These are phyloP conservation scores for Todus mexicanus DNA, from an alignment of 2,797 vertebrate genomes.

Conservation along the genomic window DNA sequence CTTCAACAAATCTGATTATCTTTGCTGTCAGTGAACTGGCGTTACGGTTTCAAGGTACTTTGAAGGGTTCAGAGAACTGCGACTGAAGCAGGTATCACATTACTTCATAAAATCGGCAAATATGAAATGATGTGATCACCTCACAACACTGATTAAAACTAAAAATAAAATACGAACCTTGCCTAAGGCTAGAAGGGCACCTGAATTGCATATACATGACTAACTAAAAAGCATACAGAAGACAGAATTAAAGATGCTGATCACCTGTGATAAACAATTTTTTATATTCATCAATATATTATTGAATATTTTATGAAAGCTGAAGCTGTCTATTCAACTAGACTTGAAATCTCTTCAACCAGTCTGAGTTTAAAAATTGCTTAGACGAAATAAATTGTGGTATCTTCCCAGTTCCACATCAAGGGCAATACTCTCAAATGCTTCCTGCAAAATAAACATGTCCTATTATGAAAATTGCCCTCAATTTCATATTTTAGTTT, in stretches of 20 bases:
- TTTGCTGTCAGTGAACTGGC: neutral
- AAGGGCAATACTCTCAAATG: neutral
- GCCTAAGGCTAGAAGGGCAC: neutral
- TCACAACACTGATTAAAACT: neutral
- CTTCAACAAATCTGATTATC: constrained; percentile 9
- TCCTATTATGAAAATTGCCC: neutral
- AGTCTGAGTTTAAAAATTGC: neutral
- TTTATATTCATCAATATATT: neutral
- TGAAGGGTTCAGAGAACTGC: neutral
- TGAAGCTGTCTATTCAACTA: neutral
- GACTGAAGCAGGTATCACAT: neutral
- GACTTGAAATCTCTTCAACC: neutral
- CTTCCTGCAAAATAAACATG: neutral
- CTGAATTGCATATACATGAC: neutral
- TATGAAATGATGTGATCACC: neutral
- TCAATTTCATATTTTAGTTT: neutral
- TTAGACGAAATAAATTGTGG: neutral
- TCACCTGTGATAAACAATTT: neutral
- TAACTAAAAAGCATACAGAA: neutral
- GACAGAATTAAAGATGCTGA: neutral
- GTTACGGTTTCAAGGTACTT: neutral
- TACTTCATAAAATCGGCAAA: neutral
- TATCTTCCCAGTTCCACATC: neutral
- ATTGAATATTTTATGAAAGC: neutral
- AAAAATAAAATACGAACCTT: neutral